phyloP scores from a whole-genome alignment of 1,140 invertebrate genomes.

The Tetraneura akinire region DNA sequence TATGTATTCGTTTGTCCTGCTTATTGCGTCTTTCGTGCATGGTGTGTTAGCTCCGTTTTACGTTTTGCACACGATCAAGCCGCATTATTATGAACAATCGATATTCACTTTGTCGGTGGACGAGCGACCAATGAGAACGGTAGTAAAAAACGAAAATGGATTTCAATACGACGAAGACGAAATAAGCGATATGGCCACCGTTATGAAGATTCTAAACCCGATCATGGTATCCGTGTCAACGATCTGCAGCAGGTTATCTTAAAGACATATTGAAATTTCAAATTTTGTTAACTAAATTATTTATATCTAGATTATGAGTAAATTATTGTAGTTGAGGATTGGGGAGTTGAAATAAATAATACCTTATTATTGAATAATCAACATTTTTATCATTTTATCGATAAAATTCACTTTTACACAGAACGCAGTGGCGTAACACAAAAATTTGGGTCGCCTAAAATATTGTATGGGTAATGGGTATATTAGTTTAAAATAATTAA shows the following conservation, averaged over 20 bases:
- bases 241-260: slow-evolving; percentile 25
- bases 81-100: slow-evolving; percentile 25
- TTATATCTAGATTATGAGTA: too few relatives aligned
- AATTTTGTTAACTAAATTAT: too few relatives aligned
- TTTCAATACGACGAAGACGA: neutral
- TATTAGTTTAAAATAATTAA: too few relatives aligned
- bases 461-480: too few relatives aligned
- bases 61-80: slow-evolving; percentile 52
- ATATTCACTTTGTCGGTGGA: slow-evolving; percentile 20
- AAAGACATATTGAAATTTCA: too few relatives aligned
- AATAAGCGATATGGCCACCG: slow-evolving; percentile 43
- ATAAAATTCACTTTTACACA: too few relatives aligned
- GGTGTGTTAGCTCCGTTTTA: slow-evolving; percentile 52
- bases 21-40: slow-evolving; percentile 33
- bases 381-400: too few relatives aligned
- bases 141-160: neutral
- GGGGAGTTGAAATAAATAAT: too few relatives aligned
- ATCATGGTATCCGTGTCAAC: slow-evolving; percentile 51
- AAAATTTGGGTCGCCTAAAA: too few relatives aligned
- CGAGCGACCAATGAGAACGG: neutral
- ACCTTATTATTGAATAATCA: too few relatives aligned
- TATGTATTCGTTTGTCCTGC: neutral
- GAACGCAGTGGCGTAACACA: too few relatives aligned
- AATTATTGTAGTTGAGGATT: too few relatives aligned
- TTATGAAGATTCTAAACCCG: slow-evolving; percentile 53